Evolutionary conservation across 2,888 invertebrate genomes (phyloP), one percentile per base, ranked within the genome.

Genomic region (Mythimna vitellina): DNA sequence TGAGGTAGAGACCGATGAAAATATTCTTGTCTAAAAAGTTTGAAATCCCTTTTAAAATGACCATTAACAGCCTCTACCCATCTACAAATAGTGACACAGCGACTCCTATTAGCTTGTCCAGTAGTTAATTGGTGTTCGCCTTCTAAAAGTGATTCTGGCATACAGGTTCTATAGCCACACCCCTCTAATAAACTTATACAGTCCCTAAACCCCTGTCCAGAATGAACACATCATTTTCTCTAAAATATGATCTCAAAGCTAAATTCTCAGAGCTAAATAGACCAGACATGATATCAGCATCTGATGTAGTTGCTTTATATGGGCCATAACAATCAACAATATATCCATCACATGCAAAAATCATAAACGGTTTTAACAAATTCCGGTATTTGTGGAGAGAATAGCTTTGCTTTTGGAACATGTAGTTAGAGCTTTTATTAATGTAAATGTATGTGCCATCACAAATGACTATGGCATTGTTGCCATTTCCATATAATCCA

Each of bases 1-100:
- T 42, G 42, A 42, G 61, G 64, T 63, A 68, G 63, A 68, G 57
- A 68, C 73, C 73, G 65, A 61, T 61, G 61, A 61, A 42, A 61
- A 17, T 61, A 61, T 61, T 57, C 57, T 62, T 49, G 32, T 20
- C 25, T 64, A 22, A 64, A 53, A 25, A 61, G 22, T 42, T 61
- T 38, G 5, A 60, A 61, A 7, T 61, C 61, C 42, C 61, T 22
- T 42, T 61, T 61, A 42, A 61, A 61, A 22, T 61, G 61, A 9
- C 61, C 61, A 61, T 42, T 42, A 17, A 42, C 38, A 10, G 56
- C 65, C 42, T 51, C 49, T 49, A 49, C 38, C 58, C 58, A 60
- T 60, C 38, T 12, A 12, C 58, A 58, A n/a, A 58, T n/a, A n/a
- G 58, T 35, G n/a, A 58, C 35, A 58, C 58, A 35, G n/a, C 58